Percentiles rank a stretch among this genome's conserved stretches.
phyloP scores from a whole-genome alignment of 37 sponge, comb jelly and placozoan genomes.

The Mnemiopsis leidyi region DNA sequence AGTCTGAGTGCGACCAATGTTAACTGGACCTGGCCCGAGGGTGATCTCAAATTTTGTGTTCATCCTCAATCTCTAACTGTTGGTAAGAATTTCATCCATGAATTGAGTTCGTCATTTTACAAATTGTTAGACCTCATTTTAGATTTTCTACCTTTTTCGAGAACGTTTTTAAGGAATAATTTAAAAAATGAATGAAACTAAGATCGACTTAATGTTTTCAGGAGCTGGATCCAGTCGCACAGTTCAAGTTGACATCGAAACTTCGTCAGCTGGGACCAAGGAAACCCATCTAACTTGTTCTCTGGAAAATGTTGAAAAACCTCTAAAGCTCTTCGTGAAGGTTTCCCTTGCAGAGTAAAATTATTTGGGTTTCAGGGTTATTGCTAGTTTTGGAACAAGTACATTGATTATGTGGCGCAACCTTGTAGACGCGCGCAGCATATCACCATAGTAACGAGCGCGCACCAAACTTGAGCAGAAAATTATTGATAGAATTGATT shows the following conservation, averaged over 20 bases:
- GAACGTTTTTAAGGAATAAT: too few relatives aligned
- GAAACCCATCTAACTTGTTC: not conserved
- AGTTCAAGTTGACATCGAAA: constrained; percentile 11
- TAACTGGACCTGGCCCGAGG: not conserved
- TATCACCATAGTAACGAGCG: constrained; percentile 4
- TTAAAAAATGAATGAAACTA: too few relatives aligned
- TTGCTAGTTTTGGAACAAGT: constrained; percentile 37
- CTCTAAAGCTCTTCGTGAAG: constrained; percentile 44
- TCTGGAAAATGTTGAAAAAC: constrained; percentile 39
- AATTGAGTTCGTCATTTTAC: not conserved
- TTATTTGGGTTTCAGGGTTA: too few relatives aligned
- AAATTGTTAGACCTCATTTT: not conserved
- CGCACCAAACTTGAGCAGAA: not conserved
- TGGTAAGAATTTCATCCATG: too few relatives aligned
- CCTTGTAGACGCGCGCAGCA: not conserved
- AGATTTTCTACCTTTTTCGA: too few relatives aligned
- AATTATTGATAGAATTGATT: too few relatives aligned
- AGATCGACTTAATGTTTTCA: too few relatives aligned
- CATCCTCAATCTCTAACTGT: constrained; percentile 35
- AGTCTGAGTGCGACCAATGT: constrained; percentile 39
- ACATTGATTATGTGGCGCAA: not conserved
- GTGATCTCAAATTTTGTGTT: not conserved
- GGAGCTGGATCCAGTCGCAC: constrained; percentile 46
- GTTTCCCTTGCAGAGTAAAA: too few relatives aligned
- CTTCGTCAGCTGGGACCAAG: not conserved